These are phyloP conservation scores for Atlantisia rogersi DNA, from an alignment of 2,113 vertebrate genomes.

Conservation along the genomic window DNA sequence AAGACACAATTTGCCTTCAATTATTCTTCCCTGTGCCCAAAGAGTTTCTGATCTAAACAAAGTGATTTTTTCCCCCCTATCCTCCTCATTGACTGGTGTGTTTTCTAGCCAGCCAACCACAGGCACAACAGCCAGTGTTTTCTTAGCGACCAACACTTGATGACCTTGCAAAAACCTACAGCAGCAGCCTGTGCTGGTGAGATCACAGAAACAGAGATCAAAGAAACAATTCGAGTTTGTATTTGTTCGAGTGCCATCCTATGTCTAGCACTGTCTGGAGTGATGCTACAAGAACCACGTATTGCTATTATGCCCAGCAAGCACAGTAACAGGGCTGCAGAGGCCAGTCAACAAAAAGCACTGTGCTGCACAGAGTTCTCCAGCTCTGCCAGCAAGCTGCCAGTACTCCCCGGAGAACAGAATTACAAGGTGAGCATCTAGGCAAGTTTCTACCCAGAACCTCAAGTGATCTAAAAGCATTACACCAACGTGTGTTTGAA, in stretches of 20 bases:
- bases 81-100: neutral
- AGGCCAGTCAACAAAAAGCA: neutral
- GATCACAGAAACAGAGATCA: conserved; percentile 33
- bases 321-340: neutral
- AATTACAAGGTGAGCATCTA: neutral
- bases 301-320: neutral
- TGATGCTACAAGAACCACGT: neutral
- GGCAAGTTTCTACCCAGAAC: neutral
- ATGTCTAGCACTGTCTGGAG: neutral
- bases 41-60: neutral
- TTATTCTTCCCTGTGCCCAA: neutral
- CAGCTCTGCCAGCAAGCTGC: neutral
- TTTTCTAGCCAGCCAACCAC: neutral
- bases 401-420: neutral
- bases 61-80: neutral
- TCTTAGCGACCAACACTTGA: neutral
- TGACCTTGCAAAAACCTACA: conserved; percentile 4
- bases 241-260: neutral
- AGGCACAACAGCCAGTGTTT: neutral
- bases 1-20: neutral
- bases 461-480: neutral
- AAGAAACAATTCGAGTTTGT: conserved; percentile 24
- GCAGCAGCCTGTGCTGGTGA: neutral
- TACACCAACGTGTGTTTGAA: neutral
- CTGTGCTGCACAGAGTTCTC: neutral